Conservation (phyloP, 2,888 invertebrate species). For the Ochropleura plecta region DNA sequence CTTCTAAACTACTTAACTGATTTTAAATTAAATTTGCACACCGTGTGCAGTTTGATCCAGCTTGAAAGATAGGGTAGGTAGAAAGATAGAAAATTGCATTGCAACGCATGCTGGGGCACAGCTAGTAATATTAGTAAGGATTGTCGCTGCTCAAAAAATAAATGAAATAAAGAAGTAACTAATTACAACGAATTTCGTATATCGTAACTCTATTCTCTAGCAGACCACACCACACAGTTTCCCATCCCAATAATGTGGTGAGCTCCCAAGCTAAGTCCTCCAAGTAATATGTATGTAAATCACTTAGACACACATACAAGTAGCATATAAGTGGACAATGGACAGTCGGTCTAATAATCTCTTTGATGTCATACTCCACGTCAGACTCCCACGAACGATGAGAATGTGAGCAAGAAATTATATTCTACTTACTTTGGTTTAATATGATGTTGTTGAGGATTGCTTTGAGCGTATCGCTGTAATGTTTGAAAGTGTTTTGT, state of each 20-base stretch:
- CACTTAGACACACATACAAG: conserved; percentile 39
- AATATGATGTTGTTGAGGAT: conserved; percentile 16
- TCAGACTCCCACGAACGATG: conserved; percentile 20
- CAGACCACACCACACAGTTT: conserved; percentile 3
- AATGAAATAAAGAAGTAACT: not conserved
- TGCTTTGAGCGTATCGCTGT: conserved; percentile 37
- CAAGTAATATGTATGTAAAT: conserved; percentile 58
- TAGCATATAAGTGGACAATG: conserved; percentile 57
- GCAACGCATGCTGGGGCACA: no score
- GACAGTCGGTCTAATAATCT: conserved; percentile 52
- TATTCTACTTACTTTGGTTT: conserved; percentile 29
- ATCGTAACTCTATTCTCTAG: no score
- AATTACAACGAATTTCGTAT: not conserved
- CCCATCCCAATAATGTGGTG: conserved; percentile 30
- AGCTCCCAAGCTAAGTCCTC: conserved; percentile 3
- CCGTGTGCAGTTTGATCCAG: no score
- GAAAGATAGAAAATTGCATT: no score
- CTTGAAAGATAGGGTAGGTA: no score
- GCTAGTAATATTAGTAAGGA: no score
- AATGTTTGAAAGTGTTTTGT: not conserved
- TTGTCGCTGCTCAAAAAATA: no score
- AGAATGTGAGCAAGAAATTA: conserved; percentile 53
- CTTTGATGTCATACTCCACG: conserved; percentile 59
- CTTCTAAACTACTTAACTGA: no score
- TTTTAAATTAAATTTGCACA: no score